These are phyloP conservation scores for Zosterops pallidus DNA, from an alignment of 2,113 vertebrate genomes.

Conservation along the genomic window DNA sequence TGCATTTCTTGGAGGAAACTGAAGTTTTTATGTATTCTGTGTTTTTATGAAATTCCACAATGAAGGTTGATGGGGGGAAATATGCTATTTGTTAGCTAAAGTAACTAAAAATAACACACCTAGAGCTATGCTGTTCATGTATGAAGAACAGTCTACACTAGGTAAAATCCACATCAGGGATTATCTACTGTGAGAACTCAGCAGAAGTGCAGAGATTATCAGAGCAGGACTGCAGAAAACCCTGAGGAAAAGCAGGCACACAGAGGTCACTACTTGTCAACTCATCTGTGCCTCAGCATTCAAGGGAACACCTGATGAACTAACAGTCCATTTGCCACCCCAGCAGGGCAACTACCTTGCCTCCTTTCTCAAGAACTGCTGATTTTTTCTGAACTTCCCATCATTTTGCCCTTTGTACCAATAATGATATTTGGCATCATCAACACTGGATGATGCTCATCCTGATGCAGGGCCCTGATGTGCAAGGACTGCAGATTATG, in stretches of 20 bases:
- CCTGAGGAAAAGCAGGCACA: background rate
- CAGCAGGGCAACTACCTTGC: background rate
- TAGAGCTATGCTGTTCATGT: background rate
- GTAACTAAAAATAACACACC: background rate
- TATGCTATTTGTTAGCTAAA: background rate
- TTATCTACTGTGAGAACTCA: background rate
- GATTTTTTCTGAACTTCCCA: background rate
- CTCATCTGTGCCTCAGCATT: background rate
- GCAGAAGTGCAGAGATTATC: background rate
- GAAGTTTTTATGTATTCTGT: background rate
- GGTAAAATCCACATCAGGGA: background rate
- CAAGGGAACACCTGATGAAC: background rate
- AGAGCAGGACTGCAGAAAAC: background rate
- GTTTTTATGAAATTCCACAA: background rate
- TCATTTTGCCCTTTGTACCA: background rate
- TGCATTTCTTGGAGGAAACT: conserved; percentile 6
- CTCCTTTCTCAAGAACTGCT: background rate
- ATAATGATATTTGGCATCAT: background rate
- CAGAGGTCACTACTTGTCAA: background rate
- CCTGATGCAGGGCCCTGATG: background rate
- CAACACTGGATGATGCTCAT: background rate
- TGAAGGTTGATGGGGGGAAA: background rate
- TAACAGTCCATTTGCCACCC: background rate
- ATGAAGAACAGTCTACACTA: background rate
- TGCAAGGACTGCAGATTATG: background rate